Conservation (phyloP, 2,113 vertebrate genomes). For the Mormyrus iriodes region DNA sequence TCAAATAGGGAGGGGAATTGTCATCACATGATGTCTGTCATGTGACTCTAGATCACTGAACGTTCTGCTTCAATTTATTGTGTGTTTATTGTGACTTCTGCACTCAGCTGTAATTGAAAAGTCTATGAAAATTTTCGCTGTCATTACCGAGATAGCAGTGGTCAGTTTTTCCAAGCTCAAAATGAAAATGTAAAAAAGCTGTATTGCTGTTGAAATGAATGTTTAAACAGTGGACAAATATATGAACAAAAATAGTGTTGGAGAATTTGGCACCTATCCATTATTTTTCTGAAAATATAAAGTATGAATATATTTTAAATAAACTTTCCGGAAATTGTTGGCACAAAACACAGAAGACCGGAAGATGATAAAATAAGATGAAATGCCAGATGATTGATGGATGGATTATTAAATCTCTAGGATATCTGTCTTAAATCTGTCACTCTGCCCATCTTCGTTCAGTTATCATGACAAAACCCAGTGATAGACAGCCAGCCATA, state of each 20-base stretch:
- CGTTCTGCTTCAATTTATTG: background rate
- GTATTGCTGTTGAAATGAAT: background rate
- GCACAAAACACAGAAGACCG: background rate
- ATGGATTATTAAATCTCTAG: constrained; percentile 9
- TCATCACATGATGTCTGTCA: background rate
- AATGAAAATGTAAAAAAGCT: background rate
- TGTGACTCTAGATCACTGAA: background rate
- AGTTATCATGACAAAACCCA: background rate
- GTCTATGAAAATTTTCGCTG: background rate
- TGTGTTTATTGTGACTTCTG: background rate
- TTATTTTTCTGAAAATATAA: background rate
- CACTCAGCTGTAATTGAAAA: background rate
- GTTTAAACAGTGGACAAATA: background rate
- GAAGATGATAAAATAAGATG: background rate
- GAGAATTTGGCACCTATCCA: background rate
- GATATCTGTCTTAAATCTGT: constrained; percentile 6
- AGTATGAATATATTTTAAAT: background rate
- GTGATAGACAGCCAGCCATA: background rate
- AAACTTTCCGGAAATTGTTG: background rate
- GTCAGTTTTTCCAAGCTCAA: background rate
- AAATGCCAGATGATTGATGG: constrained; percentile 5
- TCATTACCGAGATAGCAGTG: background rate
- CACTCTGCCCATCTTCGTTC: background rate
- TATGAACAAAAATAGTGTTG: background rate
- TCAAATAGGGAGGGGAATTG: background rate